phyloP scores from a whole-genome alignment of 2,797 vertebrate species.

The Zalophus californianus region DNA sequence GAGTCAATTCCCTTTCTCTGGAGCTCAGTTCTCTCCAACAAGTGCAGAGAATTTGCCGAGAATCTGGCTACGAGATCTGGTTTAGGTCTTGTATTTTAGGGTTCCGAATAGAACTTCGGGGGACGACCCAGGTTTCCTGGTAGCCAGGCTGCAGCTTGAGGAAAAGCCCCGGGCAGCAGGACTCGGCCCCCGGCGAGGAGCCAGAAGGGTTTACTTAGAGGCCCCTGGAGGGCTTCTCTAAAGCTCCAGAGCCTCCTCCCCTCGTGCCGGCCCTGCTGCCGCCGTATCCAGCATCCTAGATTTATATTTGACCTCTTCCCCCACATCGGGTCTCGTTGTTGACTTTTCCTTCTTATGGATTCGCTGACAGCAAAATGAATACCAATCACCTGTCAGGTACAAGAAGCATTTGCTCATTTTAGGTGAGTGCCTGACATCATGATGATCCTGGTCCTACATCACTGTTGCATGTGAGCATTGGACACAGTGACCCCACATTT shows the following conservation, averaged over 20 bases:
- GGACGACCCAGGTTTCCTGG: background rate
- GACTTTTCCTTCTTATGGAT: background rate
- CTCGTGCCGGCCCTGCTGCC: background rate
- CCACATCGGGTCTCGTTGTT: background rate
- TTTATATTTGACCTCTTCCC: no score
- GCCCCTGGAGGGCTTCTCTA: no score
- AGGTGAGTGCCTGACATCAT: background rate
- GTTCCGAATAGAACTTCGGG: background rate
- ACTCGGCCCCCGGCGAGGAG: background rate
- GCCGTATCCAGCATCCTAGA: accelerated
- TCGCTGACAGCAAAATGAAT: background rate
- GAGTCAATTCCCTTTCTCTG: background rate
- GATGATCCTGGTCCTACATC: background rate
- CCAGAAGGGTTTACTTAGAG: background rate
- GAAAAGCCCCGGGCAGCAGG: background rate
- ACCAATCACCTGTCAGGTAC: background rate
- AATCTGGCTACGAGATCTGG: background rate
- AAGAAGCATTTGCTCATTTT: background rate
- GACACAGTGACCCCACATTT: background rate
- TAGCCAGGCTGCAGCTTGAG: accelerated
- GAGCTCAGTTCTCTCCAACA: background rate
- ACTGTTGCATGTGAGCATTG: background rate
- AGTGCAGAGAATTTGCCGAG: background rate
- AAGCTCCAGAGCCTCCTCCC: no score
- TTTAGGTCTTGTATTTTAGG: background rate